Percentiles rank a stretch among this genome's conserved stretches.
Conservation (phyloP, 2,113 vertebrate genomes). For the Oryctolagus cuniculus region mOryCun1.1 NC_091438.1:26445001-26445500, state of each 20-base stretch:
- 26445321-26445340: not conserved
- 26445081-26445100: not conserved
- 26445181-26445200: not conserved
- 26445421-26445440: not conserved
- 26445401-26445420: fast-evolving
- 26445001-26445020: not conserved
- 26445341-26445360: not conserved
- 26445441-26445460: not conserved
- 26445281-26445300: not conserved
- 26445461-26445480: not conserved
- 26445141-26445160: not conserved
- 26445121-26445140: not conserved
- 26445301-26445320: not conserved
- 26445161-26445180: not conserved
- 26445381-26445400: not conserved
- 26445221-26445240: too few species aligned
- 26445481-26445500: not conserved
- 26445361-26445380: not conserved
- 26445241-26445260: fast-evolving
- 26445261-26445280: fast-evolving
- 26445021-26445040: not conserved
- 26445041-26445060: not conserved
- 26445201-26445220: too few species aligned
- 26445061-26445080: not conserved
- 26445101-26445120: not conserved